Percentiles rank a stretch among this genome's conserved stretches.
These are phyloP conservation scores for Ochropleura plecta DNA, from an alignment of 2,888 invertebrate species.

Conservation along the genomic window DNA sequence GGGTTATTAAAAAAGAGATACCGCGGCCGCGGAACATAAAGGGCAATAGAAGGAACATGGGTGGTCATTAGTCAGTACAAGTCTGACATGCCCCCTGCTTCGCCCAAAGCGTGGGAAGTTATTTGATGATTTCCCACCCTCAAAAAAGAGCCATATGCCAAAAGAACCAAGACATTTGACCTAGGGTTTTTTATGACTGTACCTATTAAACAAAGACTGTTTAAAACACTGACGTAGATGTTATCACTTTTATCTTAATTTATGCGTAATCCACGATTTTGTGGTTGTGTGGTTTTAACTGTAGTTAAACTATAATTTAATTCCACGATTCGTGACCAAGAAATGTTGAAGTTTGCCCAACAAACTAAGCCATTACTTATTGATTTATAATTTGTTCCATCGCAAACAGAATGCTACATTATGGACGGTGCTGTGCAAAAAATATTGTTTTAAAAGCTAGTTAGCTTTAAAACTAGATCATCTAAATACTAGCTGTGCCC, in stretches of 20 bases:
- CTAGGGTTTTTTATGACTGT: not conserved
- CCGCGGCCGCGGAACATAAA: no score
- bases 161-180: not conserved
- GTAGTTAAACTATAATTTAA: conserved; percentile 17
- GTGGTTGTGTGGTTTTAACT: not conserved
- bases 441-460: not conserved
- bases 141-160: not conserved
- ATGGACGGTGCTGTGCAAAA: conserved; percentile 14
- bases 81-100: no score
- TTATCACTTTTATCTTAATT: conserved; percentile 3
- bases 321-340: conserved; percentile 30
- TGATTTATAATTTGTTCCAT: conserved; percentile 53
- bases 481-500: no score
- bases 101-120: no score
- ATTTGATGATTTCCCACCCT: no score
- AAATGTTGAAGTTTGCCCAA: conserved; percentile 43
- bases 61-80: no score
- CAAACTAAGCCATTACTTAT: conserved; percentile 46
- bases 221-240: not conserved
- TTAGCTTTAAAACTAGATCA: no score
- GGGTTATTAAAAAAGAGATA: no score
- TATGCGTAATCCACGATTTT: conserved; percentile 15
- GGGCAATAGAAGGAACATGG: no score
- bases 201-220: not conserved
- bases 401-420: conserved; percentile 30